Evolutionary conservation across 2,113 vertebrate species (phyloP), one percentile per base, ranked within the genome.

Genomic region (Rynchops niger): DNA sequence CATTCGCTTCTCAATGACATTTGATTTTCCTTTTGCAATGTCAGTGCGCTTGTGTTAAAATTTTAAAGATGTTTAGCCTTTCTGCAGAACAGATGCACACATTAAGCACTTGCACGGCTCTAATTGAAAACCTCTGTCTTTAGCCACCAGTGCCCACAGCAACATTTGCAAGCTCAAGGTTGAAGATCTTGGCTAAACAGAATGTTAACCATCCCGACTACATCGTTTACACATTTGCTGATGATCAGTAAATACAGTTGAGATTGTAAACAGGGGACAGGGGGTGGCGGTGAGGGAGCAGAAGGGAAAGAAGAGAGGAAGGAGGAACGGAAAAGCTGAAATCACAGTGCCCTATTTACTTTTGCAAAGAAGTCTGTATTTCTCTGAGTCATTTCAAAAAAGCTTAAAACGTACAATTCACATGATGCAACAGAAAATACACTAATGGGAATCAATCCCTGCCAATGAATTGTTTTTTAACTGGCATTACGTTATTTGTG

Each of bases 41-140:
- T 91, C 83, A 76, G 42, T 87, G 79, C 3, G 11, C 49, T 86
- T 90, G 86, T 90, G 79, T 85, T 93, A 91, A 85, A 96, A 93
- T 88, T 96, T 96, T 95, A 81, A 96, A 95, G 94, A 91, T 90
- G 86, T 90, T 95, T 81, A 95, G 62, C 67, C 78, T 93, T 91
- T 95, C 94, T 90, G 84, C 86, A 66, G 88, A 97, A 86, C 89
- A 95, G 95, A 94, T 95, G 94, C 69, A 81, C 50, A 30, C 80
- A 91, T 93, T 90, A 97, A 93, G 88, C 67, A 55, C 47, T 89
- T 78, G 58, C 59, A 88, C 25, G 12, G 27, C 83, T 97, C 26
- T 96, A 95, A 94, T 92, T 97, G 95, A 94, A 97, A 93, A 97
- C 50, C 70, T 96, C 90, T 96, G 53, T 93, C 95, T 97, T 93